These are phyloP conservation scores for Platyura marginata DNA, from an alignment of 1,140 invertebrate species.

Conservation along the genomic window DNA sequence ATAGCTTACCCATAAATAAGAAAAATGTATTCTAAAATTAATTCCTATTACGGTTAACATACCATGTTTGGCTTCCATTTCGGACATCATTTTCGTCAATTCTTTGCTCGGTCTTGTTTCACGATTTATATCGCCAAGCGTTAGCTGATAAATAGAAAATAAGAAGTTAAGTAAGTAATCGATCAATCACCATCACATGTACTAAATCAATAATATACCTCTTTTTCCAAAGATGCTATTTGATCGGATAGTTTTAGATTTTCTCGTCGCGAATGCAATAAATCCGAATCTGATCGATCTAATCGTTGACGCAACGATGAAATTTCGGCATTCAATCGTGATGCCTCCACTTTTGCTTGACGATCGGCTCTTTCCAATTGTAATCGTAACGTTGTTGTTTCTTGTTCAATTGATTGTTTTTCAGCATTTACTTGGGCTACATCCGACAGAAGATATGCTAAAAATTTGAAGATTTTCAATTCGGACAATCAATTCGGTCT, in stretches of 20 bases:
- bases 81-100: slow-evolving; percentile 45
- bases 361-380: slow-evolving; percentile 48
- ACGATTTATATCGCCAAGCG: slow-evolving; percentile 28
- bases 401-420: slow-evolving; percentile 55
- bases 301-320: slow-evolving; percentile 54
- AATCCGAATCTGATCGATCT: slow-evolving; percentile 56
- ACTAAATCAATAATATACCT: slow-evolving; percentile 28
- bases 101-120: slow-evolving; percentile 44
- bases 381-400: slow-evolving; percentile 38
- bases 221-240: slow-evolving; percentile 55
- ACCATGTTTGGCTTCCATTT: slow-evolving; percentile 69
- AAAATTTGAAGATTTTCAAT: too few species aligned
- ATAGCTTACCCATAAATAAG: slow-evolving; percentile 31
- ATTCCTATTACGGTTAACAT: too few species aligned
- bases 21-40: slow-evolving; percentile 6
- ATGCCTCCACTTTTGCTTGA: slow-evolving; percentile 52
- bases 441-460: slow-evolving; percentile 52
- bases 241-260: slow-evolving; percentile 55
- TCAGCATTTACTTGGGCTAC: slow-evolving; percentile 48
- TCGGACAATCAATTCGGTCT: too few species aligned
- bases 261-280: slow-evolving; percentile 54
- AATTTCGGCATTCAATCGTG: slow-evolving; percentile 51
- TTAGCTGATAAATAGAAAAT: slow-evolving; percentile 13
- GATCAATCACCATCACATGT: too few species aligned
- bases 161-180: background rate